Conservation (phyloP, 1,140 invertebrate species). For the Himalopsyche phryganea region DNA sequence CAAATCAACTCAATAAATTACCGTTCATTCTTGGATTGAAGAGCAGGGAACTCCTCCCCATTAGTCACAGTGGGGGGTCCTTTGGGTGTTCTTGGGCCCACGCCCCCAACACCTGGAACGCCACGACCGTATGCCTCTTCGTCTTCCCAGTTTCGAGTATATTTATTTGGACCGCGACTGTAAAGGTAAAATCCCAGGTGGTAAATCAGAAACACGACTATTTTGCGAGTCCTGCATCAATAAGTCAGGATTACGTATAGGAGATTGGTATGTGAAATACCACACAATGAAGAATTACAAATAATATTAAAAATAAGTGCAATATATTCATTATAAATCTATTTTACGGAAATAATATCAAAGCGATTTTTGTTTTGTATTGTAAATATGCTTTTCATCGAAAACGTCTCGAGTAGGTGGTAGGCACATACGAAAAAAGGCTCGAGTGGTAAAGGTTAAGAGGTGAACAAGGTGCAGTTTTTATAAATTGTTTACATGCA, state of each 20-base stretch:
- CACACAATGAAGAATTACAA: not conserved
- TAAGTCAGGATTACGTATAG: too few relatives aligned
- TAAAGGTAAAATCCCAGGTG: slow-evolving; percentile 31
- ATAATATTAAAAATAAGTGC: too few relatives aligned
- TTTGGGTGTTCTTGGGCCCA: slow-evolving; percentile 37
- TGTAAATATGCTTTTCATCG: too few relatives aligned
- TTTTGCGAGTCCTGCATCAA: too few relatives aligned
- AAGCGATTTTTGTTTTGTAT: too few relatives aligned
- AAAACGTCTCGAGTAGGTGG: too few relatives aligned
- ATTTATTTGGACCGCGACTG: slow-evolving; percentile 85
- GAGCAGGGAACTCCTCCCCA: slow-evolving; percentile 43
- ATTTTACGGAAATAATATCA: too few relatives aligned
- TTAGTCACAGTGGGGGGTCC: slow-evolving; percentile 37
- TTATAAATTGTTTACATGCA: not conserved
- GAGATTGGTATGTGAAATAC: not conserved
- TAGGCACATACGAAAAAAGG: too few relatives aligned
- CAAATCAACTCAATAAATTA: too few relatives aligned
- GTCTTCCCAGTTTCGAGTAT: slow-evolving; percentile 88
- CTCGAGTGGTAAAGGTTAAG: too few relatives aligned
- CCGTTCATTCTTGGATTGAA: slow-evolving; percentile 31
- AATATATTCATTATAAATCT: too few relatives aligned
- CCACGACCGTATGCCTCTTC: slow-evolving; percentile 72
- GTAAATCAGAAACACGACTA: too few relatives aligned
- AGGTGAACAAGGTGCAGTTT: not conserved
- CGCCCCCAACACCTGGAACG: slow-evolving; percentile 28